These are phyloP conservation scores for Gracilinanus agilis DNA, from an alignment of 2,113 vertebrate genomes.

Conservation along the genomic window DNA sequence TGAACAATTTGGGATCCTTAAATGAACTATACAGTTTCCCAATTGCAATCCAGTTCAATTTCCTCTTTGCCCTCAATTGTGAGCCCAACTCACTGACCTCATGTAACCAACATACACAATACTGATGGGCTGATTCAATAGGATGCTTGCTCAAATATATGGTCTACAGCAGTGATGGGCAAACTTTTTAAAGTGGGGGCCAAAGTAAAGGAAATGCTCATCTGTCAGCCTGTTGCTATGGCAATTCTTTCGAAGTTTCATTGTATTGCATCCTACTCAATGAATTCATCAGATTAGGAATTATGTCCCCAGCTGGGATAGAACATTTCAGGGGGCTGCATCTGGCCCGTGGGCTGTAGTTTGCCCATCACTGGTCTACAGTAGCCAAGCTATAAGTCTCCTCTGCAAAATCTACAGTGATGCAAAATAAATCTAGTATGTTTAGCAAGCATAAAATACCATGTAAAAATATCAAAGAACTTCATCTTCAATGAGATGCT, in stretches of 20 bases:
- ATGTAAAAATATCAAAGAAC: neutral
- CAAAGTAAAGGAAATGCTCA: too few species aligned
- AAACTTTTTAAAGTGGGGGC: too few species aligned
- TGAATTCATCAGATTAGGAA: too few species aligned
- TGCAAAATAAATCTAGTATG: neutral
- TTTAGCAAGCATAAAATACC: neutral
- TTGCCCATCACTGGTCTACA: too few species aligned
- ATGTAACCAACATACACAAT: neutral
- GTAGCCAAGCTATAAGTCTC: neutral
- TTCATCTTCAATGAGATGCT: neutral
- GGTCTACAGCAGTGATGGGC: too few species aligned
- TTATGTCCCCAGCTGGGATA: too few species aligned
- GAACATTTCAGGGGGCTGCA: too few species aligned
- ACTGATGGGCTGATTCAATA: neutral
- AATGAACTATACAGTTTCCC: neutral
- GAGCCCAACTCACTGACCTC: neutral
- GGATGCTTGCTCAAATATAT: neutral
- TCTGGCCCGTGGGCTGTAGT: too few species aligned
- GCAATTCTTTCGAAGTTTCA: too few species aligned
- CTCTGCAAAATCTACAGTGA: neutral
- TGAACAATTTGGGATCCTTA: neutral
- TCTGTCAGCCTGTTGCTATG: too few species aligned
- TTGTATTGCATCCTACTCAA: too few species aligned
- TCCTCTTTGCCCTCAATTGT: neutral
- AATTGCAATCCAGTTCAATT: neutral